Evolutionary conservation across 2,888 invertebrate species (phyloP), one percentile per base, ranked within the genome.

Genomic region (Phyto melanocephala): DNA sequence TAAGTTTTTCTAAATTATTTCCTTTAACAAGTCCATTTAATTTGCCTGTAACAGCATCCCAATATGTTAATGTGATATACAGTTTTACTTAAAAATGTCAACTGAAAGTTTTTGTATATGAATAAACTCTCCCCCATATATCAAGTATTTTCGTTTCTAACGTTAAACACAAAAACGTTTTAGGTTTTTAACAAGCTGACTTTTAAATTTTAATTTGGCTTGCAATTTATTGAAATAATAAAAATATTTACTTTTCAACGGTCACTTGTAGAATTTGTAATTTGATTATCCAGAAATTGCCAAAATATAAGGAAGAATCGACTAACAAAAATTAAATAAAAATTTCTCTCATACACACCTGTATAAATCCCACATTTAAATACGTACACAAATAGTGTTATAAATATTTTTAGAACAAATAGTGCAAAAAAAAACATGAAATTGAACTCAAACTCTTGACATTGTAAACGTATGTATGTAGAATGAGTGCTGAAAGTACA

Each of bases 401-500:
- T 20, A 63, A 58, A 58, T 60, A 71, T 50, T 35, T 63, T 35
- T 45, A 54, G 11, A 45, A 52, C 42, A 63, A 65, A 45, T 47
- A 24, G 11, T 42, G 15, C 0, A 50, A n/a, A 28, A 62, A 72
- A 24, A 35, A 50, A 54, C 2, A 45, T n/a, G 17, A 33, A 45
- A 54, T 15, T 45, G 15, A 20, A 33, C 8, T 28, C 15, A 15
- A 56, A 56, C 56, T 56, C 56, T 35, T 56, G 56, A 56, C 56
- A 56, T 56, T 56, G 35, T 35, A 28, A n/a, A 33, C 33, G n/a
- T 52, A 52, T n/a, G n/a, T 2, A 24, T 4, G n/a, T 17, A 52
- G 74, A 54, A 35, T 67, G 11, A 56, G 71, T 54, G 80, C 60
- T 77, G 76, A 81, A 77, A 81, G 54, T 52, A 33, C 40, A 77